phyloP scores from a whole-genome alignment of 1,140 invertebrate species.

The Drosophila prosaltans region DNA sequence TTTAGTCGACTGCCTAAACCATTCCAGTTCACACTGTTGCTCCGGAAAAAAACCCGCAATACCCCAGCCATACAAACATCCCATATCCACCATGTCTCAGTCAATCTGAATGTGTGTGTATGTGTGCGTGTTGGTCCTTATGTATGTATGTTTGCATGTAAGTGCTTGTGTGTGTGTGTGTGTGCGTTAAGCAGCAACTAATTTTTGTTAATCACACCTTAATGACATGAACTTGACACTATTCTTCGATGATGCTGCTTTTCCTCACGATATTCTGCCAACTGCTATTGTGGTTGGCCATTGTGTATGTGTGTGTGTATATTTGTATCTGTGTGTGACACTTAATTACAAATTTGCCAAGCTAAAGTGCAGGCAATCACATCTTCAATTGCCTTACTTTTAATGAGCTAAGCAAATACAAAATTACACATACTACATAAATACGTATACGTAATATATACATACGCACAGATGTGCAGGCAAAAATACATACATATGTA shows the following conservation, averaged over 20 bases:
- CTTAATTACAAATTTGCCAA: slow-evolving; percentile 67
- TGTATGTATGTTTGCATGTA: slow-evolving; percentile 14
- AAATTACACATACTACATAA: not conserved
- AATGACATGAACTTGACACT: slow-evolving; percentile 79
- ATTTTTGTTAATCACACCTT: slow-evolving; percentile 81
- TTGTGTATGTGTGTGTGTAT: slow-evolving; percentile 22
- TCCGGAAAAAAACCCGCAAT: slow-evolving; percentile 7
- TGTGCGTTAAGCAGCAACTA: slow-evolving; percentile 71
- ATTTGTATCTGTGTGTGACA: slow-evolving; percentile 35
- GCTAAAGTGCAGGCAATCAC: slow-evolving; percentile 30
- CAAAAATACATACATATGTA: not conserved
- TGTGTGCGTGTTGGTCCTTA: slow-evolving; percentile 5
- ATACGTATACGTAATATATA: too few species aligned
- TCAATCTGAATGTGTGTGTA: slow-evolving; percentile 10
- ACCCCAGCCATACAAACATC: not conserved
- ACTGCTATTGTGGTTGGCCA: slow-evolving; percentile 1
- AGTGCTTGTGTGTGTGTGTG: slow-evolving; percentile 25
- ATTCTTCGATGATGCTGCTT: slow-evolving; percentile 48
- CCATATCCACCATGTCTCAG: not conserved
- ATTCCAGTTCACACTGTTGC: slow-evolving; percentile 21
- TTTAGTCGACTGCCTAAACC: slow-evolving; percentile 47
- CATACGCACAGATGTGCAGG: too few species aligned
- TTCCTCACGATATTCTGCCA: slow-evolving; percentile 11
- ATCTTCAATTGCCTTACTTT: slow-evolving; percentile 24
- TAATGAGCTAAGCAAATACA: slow-evolving; percentile 19